Evolutionary conservation across 2,888 invertebrate genomes (phyloP), one percentile per base, ranked within the genome.

Genomic region (Amphipoea lucens): DNA sequence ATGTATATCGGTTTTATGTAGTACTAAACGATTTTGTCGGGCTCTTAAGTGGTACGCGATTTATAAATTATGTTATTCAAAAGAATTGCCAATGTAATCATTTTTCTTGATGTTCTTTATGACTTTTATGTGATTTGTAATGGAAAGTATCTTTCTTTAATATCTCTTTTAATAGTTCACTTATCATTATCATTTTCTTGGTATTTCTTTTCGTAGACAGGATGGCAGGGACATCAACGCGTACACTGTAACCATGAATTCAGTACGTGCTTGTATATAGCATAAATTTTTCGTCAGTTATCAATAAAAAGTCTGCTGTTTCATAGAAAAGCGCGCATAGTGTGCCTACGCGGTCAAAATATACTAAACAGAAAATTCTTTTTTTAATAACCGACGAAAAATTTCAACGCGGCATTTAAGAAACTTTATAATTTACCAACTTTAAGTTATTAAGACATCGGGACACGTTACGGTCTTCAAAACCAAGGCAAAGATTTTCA

Each of bases 41-140:
- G 5, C 11, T 57, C 36, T n/a, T 63, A 67, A 60, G 51, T 60
- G 57, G 40, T 62, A 36, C 3, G 68, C 14, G 48, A 67, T 75
- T 84, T 66, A 84, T 75, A 66, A 84, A 12, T 65, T 74, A 45
- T 62, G 54, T 29, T 67, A 74, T 70, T 81, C 42, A 75, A 77
- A 77, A 72, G 45, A 74, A 68, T 72, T 84, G 65, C 63, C 7
- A 45, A 60, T 40, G 40, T 62, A n/a, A 65, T 80, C 0, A 51
- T 20, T 29, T 69, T 74, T 36, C 12, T 60, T 54, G 14, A 54
- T 63, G n/a, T 74, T 57, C n/a, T 66, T 57, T 68, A 29, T 40
- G 63, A 23, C 6, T 45, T 72, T 76, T 76, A 73, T 65, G 29
- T 7, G 7, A 20, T 36, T 36, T 40, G 5, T 45, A 40, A n/a